Evolutionary conservation across 2,113 vertebrate species (phyloP).

Genomic region (Callipepla californica): DNA sequence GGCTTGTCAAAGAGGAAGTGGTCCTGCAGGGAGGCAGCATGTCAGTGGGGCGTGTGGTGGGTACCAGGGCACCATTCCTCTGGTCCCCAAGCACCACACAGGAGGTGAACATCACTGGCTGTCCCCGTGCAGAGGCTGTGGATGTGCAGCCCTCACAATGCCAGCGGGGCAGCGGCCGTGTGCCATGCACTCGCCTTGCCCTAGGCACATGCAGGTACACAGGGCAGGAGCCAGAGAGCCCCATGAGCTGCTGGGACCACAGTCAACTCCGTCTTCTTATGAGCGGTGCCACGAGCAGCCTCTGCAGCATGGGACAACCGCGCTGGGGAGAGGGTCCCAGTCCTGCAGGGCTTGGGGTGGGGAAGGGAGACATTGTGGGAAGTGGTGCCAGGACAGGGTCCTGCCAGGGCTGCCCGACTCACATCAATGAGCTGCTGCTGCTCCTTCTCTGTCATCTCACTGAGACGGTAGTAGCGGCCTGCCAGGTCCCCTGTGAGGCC

Average conservation of each 20-base stretch:
- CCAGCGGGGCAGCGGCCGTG: not conserved
- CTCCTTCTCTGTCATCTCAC: constrained; percentile 83
- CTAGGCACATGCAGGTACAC: not conserved
- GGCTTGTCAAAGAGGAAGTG: constrained; percentile 90
- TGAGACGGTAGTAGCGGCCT: constrained; percentile 84
- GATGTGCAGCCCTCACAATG: no score
- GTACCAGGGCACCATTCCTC: not conserved
- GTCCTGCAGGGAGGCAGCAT: constrained; percentile 73
- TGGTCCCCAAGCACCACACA: not conserved
- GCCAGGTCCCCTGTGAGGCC: constrained; percentile 82
- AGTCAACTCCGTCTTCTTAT: not conserved
- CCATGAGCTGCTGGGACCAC: not conserved
- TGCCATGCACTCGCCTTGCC: not conserved
- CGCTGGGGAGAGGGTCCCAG: not conserved
- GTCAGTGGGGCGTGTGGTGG: not conserved
- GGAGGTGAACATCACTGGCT: no score
- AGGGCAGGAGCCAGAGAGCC: not conserved
- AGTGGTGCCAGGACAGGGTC: not conserved
- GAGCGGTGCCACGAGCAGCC: not conserved
- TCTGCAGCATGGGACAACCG: no score
- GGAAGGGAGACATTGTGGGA: not conserved
- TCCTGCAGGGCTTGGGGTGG: not conserved
- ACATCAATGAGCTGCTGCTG: constrained; percentile 88
- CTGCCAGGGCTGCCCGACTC: constrained; percentile 9
- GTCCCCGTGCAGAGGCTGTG: no score